Percentiles rank a stretch among this genome's conserved stretches.
Evolutionary conservation across 2,113 vertebrate genomes (phyloP).

Genomic region (Collichthys lucidus): DNA sequence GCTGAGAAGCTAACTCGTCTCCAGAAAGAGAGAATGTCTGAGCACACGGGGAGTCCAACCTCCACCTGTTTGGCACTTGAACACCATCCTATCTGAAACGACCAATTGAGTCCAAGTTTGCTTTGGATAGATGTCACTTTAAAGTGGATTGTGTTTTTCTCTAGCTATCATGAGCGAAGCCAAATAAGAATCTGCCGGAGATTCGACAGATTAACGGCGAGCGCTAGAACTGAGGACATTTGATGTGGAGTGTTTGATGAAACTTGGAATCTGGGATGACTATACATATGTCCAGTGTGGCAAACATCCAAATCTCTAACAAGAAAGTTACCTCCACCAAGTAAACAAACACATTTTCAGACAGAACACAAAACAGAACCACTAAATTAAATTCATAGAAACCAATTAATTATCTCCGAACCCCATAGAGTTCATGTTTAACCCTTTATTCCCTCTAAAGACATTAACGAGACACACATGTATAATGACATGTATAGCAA

Average conservation of each 20-base stretch:
- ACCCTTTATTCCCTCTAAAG: conserved; percentile 48
- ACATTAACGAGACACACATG: conserved; percentile 67
- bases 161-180: conserved; percentile 52
- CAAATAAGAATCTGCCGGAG: conserved; percentile 69
- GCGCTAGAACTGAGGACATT: conserved; percentile 68
- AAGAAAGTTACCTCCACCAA: conserved; percentile 69
- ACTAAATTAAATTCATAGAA: conserved; percentile 49
- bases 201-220: conserved; percentile 56
- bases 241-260: conserved; percentile 66
- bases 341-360: conserved; percentile 62
- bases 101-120: conserved; percentile 64
- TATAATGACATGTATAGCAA: conserved; percentile 75
- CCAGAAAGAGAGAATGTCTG: conserved; percentile 68
- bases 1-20: conserved; percentile 55
- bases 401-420: conserved; percentile 20
- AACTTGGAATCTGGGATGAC: conserved; percentile 66
- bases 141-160: conserved; percentile 58
- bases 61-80: conserved; percentile 66
- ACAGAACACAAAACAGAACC: conserved; percentile 55
- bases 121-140: conserved; percentile 71
- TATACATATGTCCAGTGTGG: conserved; percentile 66
- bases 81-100: conserved; percentile 58
- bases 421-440: conserved; percentile 25
- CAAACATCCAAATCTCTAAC: conserved; percentile 68
- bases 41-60: conserved; percentile 67